Evolutionary conservation across 2,888 invertebrate species (phyloP).

Genomic region (Criorhina ranunculi): DNA sequence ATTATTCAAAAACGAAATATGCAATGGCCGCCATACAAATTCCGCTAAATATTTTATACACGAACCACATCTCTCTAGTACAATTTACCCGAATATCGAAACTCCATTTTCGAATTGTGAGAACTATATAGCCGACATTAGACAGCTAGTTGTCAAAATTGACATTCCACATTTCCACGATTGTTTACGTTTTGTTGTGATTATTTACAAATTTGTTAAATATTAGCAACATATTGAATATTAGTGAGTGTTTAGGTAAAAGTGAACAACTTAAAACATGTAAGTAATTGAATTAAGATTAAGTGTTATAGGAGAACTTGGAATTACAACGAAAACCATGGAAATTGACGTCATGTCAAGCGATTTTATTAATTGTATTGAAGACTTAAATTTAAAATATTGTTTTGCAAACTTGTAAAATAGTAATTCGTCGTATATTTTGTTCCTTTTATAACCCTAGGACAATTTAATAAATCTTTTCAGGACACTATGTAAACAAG

Average conservation of each 20-base stretch:
- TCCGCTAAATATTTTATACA: constrained; percentile 1
- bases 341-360: background rate
- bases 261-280: constrained; percentile 13
- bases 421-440: no score
- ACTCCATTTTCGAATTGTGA: background rate
- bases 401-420: no score
- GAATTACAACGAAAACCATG: constrained; percentile 3
- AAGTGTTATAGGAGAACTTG: background rate
- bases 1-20: no score
- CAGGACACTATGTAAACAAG: no score
- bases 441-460: no score
- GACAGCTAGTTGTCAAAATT: constrained; percentile 20
- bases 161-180: constrained; percentile 5
- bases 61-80: constrained; percentile 21
- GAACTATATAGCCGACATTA: constrained; percentile 12
- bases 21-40: background rate
- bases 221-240: background rate
- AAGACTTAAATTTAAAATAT: background rate
- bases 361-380: background rate
- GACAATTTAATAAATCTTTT: no score
- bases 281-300: constrained; percentile 34
- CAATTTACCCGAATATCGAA: background rate
- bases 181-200: constrained; percentile 53
- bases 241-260: constrained; percentile 4
- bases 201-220: constrained; percentile 21